A percentile compares a stretch with the other conserved stretches of the same genome.
Conservation (phyloP, 2,888 invertebrate species). For the Girardia tigrina region DNA sequence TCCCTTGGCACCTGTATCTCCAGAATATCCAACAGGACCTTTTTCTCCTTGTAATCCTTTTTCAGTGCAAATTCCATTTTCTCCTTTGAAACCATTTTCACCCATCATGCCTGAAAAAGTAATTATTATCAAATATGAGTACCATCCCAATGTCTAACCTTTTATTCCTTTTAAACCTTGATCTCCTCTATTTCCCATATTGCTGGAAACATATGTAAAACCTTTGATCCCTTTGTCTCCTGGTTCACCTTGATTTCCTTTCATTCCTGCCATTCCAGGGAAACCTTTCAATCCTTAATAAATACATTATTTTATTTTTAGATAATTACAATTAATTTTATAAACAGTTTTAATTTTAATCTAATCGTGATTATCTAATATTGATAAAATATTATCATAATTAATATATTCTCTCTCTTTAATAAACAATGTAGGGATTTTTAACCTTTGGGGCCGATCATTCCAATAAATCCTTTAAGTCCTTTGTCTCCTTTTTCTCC, state of each 20-base stretch:
- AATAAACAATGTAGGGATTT: too few species aligned
- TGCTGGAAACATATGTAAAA: background rate
- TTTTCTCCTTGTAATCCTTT: background rate
- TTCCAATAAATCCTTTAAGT: background rate
- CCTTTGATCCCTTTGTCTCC: conserved; percentile 16
- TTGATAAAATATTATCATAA: too few species aligned
- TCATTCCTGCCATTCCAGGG: background rate
- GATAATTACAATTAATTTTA: too few species aligned
- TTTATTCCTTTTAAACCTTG: conserved; percentile 1
- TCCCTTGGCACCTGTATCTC: background rate
- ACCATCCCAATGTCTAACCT: conserved; percentile 7
- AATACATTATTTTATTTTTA: too few species aligned
- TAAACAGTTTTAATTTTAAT: too few species aligned
- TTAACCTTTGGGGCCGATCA: background rate
- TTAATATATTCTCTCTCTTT: too few species aligned
- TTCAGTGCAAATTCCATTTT: background rate
- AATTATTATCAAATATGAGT: too few species aligned
- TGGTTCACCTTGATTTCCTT: conserved; percentile 21
- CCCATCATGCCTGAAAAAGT: too few species aligned
- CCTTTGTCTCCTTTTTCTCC: background rate
- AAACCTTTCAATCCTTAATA: conserved; percentile 24
- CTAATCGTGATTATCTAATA: too few species aligned
- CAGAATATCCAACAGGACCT: background rate
- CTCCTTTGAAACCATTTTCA: too few species aligned
- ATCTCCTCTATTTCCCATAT: background rate